Base-by-base conservation (phyloP, 2,888 invertebrate genomes). In the Tetragnatha montana region DNA sequence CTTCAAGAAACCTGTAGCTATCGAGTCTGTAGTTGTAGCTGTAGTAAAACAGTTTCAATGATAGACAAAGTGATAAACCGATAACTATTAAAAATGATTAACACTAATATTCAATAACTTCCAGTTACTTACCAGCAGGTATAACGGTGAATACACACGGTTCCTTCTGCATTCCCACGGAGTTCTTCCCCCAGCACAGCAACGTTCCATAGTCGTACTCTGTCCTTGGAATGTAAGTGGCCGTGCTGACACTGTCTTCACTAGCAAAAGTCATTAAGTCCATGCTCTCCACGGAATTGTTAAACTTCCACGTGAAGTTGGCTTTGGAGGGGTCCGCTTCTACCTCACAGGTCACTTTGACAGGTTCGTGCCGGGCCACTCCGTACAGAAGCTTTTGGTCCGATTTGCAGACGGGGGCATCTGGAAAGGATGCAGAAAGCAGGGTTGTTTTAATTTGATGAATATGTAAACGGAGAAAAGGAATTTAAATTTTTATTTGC, bases 221-320 rank as follows among this genome's bases (percentile, higher is more conserved):
- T 7, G 91, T 92, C 22, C 91, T 83, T 0, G 92, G 92, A 17
- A 91, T 92, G 81, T 92, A 92, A 8, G 91, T 91, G 17, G 92
- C 91, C 10, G 90, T 91, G 80, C 92, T 92, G 17, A 84, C 87
- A 68, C 90, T 89, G 12, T 84, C 87, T 17, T 89, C 87, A 17
- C 89, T 91, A 7, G 60, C 81, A 78, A 91, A 89, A 0, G 88
- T 78, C 17, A 85, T 17, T 8, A 91, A 60, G 51, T 91, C 90
- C 81, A 89, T 84, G 22, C 89, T 89, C 19, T 91, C 91, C 14
- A 87, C 91, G 6, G 97, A 96, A 94, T 97, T 97, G 94, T 97
- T 98, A 95, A 98, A 97, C 92, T 97, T 97, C 98, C 98, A 98
- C 87, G 96, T 96, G 93, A 98, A 98, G 93, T 96, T 95, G 22